Percentiles rank a stretch among this genome's conserved stretches.
Evolutionary conservation across 92 coral and sea anemone genomes (phyloP).

Genomic region (Metridium senile): DNA sequence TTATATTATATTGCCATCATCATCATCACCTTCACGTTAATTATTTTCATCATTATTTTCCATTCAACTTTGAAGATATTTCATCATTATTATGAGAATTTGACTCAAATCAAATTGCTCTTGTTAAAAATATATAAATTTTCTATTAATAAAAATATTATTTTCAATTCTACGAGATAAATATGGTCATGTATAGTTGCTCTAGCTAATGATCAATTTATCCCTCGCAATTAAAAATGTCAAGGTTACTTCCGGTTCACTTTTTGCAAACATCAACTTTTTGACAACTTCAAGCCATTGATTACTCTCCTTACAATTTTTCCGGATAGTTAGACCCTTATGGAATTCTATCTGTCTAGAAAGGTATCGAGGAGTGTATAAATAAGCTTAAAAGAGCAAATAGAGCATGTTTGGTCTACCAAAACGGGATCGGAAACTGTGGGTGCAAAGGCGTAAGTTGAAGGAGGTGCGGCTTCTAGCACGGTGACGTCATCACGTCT

Average conservation of each 20-base stretch:
- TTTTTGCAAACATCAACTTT: background rate
- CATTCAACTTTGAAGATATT: background rate
- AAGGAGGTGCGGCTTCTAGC: slow-evolving; percentile 24
- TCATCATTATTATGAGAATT: too few species aligned
- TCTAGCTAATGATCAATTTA: background rate
- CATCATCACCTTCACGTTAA: background rate
- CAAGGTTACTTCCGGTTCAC: slow-evolving; percentile 5
- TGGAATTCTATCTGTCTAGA: background rate
- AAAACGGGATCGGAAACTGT: slow-evolving; percentile 27
- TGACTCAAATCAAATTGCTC: too few species aligned
- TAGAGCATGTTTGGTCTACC: slow-evolving; percentile 2
- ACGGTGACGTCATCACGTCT: slow-evolving; percentile 30
- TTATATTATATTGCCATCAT: too few species aligned
- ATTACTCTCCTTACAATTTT: background rate
- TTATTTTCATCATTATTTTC: background rate
- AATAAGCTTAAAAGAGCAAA: background rate
- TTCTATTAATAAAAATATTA: too few species aligned
- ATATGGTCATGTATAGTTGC: too few species aligned
- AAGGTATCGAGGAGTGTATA: background rate
- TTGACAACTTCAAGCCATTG: background rate
- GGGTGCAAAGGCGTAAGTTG: background rate
- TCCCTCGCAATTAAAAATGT: background rate
- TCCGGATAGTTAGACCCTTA: background rate
- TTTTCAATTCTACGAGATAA: too few species aligned
- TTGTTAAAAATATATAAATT: too few species aligned